A percentile compares a stretch with the other conserved stretches of the same genome.
phyloP scores from a whole-genome alignment of 2,797 vertebrate genomes.

The Crocidura indochinensis region DNA sequence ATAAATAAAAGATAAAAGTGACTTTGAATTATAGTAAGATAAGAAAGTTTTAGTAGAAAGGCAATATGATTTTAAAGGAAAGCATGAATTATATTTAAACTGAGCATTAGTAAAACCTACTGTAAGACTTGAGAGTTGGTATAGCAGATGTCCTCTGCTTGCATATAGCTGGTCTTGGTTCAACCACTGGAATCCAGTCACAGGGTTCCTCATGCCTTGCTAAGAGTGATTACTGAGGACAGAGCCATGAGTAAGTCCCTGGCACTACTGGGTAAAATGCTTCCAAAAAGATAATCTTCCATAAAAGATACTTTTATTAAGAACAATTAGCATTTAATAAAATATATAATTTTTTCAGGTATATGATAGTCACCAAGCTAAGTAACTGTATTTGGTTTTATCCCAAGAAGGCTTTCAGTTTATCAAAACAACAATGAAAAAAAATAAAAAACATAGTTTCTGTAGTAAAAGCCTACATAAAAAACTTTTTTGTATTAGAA shows the following conservation, averaged over 20 bases:
- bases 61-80: neutral
- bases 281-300: too few relatives aligned
- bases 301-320: neutral
- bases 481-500: slow-evolving; percentile 67
- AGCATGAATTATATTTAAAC: neutral
- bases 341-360: slow-evolving; percentile 7
- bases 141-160: neutral
- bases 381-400: slow-evolving; percentile 23
- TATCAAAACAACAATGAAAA: slow-evolving; percentile 27
- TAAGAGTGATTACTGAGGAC: too few relatives aligned
- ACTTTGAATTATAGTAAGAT: neutral
- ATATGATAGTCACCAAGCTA: slow-evolving; percentile 11
- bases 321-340: slow-evolving; percentile 45
- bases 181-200: too few relatives aligned
- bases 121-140: too few relatives aligned
- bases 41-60: slow-evolving; percentile 49
- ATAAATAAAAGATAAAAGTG: neutral
- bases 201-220: too few relatives aligned
- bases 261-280: too few relatives aligned
- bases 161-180: too few relatives aligned
- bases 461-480: slow-evolving; percentile 63
- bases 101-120: neutral
- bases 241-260: too few relatives aligned
- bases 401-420: slow-evolving; percentile 46
- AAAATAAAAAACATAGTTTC: slow-evolving; percentile 70